These are phyloP conservation scores for Goniozus legneri DNA, from an alignment of 1,140 invertebrate species.

Conservation along the genomic window DNA sequence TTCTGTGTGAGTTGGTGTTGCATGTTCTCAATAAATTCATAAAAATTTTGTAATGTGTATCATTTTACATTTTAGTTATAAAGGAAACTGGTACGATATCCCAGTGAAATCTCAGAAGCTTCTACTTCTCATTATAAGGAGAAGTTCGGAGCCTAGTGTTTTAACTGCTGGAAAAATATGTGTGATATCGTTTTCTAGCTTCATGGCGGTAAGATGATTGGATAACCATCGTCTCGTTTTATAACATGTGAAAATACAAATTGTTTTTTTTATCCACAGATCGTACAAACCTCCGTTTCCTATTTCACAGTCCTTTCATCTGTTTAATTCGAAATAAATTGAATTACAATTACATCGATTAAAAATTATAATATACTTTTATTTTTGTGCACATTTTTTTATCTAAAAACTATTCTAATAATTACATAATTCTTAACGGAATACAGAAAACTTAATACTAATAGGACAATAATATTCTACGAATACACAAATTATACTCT, in stretches of 20 bases:
- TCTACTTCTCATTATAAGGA: constrained; percentile 16
- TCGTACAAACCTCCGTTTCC: not conserved
- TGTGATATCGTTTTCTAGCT: constrained; percentile 14
- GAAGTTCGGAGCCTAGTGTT: constrained; percentile 9
- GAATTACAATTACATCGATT: too few species aligned
- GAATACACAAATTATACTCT: too few species aligned
- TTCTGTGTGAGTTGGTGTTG: constrained; percentile 13
- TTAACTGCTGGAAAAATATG: constrained; percentile 19
- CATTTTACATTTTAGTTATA: constrained; percentile 13
- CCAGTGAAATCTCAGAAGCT: constrained; percentile 14
- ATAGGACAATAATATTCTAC: too few species aligned
- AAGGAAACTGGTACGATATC: constrained; percentile 12
- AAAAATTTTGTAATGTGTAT: not conserved
- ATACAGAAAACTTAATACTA: too few species aligned
- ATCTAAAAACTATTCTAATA: too few species aligned
- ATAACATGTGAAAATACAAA: too few species aligned
- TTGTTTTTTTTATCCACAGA: too few species aligned
- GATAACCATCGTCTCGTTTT: too few species aligned
- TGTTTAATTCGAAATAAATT: too few species aligned
- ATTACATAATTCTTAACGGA: too few species aligned
- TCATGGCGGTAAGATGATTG: constrained; percentile 21
- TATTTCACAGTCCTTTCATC: not conserved
- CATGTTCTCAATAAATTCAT: not conserved
- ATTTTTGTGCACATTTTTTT: too few species aligned
- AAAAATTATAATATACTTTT: too few species aligned